Percentiles rank a stretch among this genome's conserved stretches.
Conservation (phyloP, 2,113 vertebrate genomes). For the Barnardius zonarius region DNA sequence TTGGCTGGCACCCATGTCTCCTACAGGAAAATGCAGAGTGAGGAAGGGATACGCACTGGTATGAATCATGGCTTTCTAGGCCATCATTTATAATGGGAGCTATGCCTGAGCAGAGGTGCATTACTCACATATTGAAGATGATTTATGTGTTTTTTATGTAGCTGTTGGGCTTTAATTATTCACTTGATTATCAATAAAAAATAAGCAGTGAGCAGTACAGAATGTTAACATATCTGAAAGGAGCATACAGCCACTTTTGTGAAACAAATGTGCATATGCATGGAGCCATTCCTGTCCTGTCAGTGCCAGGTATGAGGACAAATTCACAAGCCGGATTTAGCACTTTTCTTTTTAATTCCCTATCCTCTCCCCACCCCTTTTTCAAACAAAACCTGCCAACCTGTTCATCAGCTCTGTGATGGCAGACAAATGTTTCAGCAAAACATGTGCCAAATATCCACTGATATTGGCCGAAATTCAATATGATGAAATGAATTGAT, state of each 20-base stretch:
- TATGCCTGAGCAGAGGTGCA: slow-evolving; percentile 46
- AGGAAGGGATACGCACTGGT: not conserved
- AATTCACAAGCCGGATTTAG: slow-evolving; percentile 55
- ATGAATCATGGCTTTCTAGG: slow-evolving; percentile 57
- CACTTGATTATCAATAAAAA: slow-evolving; percentile 79
- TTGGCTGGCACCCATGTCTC: not conserved
- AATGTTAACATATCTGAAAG: slow-evolving; percentile 54
- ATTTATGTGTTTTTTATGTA: slow-evolving; percentile 71
- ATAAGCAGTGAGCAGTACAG: slow-evolving; percentile 60
- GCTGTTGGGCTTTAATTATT: slow-evolving; percentile 77
- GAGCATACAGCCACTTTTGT: not conserved
- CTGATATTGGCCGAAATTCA: slow-evolving; percentile 75
- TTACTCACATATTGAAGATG: slow-evolving; percentile 57
- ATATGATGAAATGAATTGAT: slow-evolving; percentile 72
- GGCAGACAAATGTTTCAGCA: slow-evolving; percentile 75
- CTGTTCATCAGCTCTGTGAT: slow-evolving; percentile 73
- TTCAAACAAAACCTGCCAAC: slow-evolving; percentile 73
- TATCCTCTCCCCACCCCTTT: not conserved
- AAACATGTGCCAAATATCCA: slow-evolving; percentile 73
- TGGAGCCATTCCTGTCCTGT: not conserved
- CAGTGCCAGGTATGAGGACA: slow-evolving; percentile 30
- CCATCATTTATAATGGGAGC: slow-evolving; percentile 54
- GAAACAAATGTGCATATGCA: slow-evolving; percentile 6
- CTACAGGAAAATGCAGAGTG: slow-evolving; percentile 5
- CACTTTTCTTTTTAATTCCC: slow-evolving; percentile 25